These are phyloP conservation scores for Pecten maximus DNA, from an alignment of 2,888 invertebrate species.

Conservation along the genomic window DNA sequence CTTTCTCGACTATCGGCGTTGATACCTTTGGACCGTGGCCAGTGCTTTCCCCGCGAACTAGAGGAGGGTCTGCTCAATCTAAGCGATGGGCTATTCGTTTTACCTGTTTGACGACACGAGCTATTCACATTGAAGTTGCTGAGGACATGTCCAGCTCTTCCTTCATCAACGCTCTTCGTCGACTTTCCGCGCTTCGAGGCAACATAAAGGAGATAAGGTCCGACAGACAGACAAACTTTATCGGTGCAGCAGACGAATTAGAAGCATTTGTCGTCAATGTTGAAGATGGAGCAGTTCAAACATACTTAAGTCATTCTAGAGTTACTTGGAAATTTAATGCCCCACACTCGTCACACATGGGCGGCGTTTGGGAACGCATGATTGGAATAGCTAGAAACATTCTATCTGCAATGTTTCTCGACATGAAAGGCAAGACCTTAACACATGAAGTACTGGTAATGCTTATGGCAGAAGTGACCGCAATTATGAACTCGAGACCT, in stretches of 20 bases:
- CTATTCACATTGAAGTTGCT: neutral
- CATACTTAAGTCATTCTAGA: neutral
- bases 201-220: neutral
- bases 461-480: neutral
- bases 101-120: neutral
- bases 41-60: neutral
- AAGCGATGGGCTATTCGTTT: neutral
- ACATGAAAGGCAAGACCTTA: neutral
- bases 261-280: neutral
- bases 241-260: neutral
- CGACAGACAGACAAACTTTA: neutral
- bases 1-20: neutral
- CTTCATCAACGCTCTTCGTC: neutral
- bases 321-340: neutral
- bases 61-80: neutral
- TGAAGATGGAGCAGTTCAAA: neutral
- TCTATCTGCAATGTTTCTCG: neutral
- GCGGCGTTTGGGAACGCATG: neutral
- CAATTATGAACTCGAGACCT: neutral
- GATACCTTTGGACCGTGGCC: slow-evolving; percentile 13
- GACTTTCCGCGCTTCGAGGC: neutral
- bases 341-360: neutral
- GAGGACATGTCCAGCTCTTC: too few relatives aligned
- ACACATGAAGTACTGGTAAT: neutral
- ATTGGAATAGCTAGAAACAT: neutral